These are phyloP conservation scores for Lacanobia wlatinum DNA, from an alignment of 2,888 invertebrate species.

Conservation along the genomic window DNA sequence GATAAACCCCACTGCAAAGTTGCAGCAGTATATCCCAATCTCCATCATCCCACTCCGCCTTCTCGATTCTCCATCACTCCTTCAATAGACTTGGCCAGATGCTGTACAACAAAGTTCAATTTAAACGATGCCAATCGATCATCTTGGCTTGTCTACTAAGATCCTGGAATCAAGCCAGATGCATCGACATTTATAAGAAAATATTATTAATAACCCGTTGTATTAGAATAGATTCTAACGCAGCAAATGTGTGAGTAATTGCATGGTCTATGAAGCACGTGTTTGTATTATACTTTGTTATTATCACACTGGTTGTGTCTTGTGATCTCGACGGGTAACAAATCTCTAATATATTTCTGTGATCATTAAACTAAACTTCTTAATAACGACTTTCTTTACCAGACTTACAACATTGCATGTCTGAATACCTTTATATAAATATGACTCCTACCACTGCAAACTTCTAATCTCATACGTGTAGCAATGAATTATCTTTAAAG, in stretches of 20 bases:
- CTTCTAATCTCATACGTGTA: too few species aligned
- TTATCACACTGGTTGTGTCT: conserved; percentile 29
- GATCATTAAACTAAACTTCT: too few species aligned
- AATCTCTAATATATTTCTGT: conserved; percentile 12
- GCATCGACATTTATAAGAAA: conserved; percentile 64
- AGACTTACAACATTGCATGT: too few species aligned
- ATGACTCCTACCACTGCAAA: too few species aligned
- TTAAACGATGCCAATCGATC: conserved; percentile 56
- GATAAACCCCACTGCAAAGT: background rate
- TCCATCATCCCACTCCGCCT: background rate
- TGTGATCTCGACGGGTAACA: conserved; percentile 37
- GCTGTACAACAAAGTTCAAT: conserved; percentile 41
- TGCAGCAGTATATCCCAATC: background rate
- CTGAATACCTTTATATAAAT: too few species aligned
- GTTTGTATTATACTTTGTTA: conserved; percentile 39
- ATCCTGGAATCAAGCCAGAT: conserved; percentile 58
- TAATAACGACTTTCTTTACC: too few species aligned
- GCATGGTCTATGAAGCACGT: conserved; percentile 32
- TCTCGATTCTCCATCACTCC: conserved; percentile 1
- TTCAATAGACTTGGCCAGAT: conserved; percentile 33
- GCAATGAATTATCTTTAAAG: too few species aligned
- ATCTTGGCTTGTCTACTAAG: conserved; percentile 31
- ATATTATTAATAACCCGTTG: conserved; percentile 60
- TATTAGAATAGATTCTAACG: conserved; percentile 54
- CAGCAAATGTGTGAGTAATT: conserved; percentile 52